Conservation (phyloP, 2,113 vertebrate species). For the Microcebus jonahi region DNA sequence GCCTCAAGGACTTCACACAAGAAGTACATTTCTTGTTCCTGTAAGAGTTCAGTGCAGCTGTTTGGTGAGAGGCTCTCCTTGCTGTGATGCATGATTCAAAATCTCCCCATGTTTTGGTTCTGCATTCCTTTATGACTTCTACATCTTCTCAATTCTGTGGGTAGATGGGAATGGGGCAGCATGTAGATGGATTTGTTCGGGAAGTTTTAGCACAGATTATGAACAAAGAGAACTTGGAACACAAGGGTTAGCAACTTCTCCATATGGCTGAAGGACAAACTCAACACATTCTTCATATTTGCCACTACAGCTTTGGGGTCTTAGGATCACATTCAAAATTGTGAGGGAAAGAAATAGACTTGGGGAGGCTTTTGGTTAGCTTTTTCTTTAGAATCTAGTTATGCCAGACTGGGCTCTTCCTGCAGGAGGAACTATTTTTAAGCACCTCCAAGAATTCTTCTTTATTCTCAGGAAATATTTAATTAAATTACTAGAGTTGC, state of each 20-base stretch:
- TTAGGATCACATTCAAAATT: neutral
- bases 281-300: neutral
- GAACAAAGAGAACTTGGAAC: neutral
- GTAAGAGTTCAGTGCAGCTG: neutral
- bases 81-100: neutral
- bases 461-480: neutral
- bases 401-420: neutral
- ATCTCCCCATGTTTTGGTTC: neutral
- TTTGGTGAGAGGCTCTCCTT: neutral
- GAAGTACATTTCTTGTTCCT: neutral
- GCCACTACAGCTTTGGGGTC: neutral
- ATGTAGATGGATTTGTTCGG: neutral
- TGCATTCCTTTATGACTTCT: neutral
- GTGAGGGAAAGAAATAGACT: neutral
- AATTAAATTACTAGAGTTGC: neutral
- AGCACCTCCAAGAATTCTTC: neutral
- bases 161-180: neutral
- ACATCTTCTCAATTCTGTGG: neutral
- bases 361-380: neutral
- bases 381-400: neutral
- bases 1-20: neutral
- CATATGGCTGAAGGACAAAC: neutral
- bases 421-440: neutral
- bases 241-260: neutral
- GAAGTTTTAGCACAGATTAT: neutral